These are phyloP conservation scores for Heterotilapia buettikoferi DNA, from an alignment of 2,113 vertebrate genomes.

Conservation along the genomic window DNA sequence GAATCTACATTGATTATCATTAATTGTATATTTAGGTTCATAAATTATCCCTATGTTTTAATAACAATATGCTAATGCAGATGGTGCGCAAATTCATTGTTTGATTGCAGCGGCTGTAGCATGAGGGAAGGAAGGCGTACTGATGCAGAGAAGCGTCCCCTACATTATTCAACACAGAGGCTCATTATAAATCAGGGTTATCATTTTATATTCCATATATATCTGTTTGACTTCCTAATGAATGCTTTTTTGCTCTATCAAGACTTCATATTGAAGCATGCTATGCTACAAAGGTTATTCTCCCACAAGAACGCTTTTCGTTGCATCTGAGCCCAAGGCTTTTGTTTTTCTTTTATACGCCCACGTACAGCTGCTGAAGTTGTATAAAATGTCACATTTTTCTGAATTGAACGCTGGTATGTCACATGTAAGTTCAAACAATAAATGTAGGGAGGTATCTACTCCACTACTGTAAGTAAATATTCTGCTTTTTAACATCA, in stretches of 20 bases:
- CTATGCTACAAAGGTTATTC: conserved; percentile 15
- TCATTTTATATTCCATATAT: conserved; percentile 41
- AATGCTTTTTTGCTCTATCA: conserved; percentile 16
- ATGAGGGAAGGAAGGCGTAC: background rate
- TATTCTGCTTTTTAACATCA: background rate
- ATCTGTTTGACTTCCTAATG: conserved; percentile 30
- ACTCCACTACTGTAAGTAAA: background rate
- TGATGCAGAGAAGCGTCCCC: conserved; percentile 1
- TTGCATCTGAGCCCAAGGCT: background rate
- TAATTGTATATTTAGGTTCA: conserved; percentile 45
- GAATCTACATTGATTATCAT: conserved; percentile 40
- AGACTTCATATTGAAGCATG: background rate
- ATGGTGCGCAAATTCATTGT: conserved; percentile 19
- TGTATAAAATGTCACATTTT: background rate
- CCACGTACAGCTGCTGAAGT: background rate
- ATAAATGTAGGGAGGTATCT: background rate
- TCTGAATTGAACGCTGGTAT: background rate
- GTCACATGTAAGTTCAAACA: background rate
- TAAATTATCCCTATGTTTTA: conserved; percentile 40
- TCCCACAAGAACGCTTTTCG: background rate
- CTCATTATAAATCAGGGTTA: conserved; percentile 49
- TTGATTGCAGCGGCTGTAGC: conserved; percentile 19
- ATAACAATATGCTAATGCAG: conserved; percentile 47
- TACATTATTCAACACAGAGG: conserved; percentile 55
- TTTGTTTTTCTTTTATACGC: background rate